These are phyloP conservation scores for Hozukius guyotensis DNA, from an alignment of 2,797 vertebrate genomes.

Conservation along the genomic window DNA sequence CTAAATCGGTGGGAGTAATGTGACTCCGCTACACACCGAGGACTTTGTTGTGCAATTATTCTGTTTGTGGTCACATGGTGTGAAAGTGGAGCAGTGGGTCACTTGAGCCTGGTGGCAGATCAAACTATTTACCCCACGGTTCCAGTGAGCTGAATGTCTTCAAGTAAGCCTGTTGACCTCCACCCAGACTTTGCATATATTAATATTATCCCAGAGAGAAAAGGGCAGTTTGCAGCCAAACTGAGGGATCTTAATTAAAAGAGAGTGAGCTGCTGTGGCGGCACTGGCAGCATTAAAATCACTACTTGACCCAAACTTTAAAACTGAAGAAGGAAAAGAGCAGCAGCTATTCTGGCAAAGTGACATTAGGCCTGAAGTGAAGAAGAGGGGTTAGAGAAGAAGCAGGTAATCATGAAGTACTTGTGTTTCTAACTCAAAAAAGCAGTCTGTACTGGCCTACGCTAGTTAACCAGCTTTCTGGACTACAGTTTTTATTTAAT, in stretches of 20 bases:
- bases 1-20: neutral
- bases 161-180: constrained; percentile 29
- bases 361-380: neutral
- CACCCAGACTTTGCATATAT: neutral
- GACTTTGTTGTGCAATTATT: neutral
- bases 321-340: neutral
- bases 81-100: constrained; percentile 38
- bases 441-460: neutral
- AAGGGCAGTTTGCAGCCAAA: neutral
- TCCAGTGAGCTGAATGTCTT: constrained; percentile 11
- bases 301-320: neutral
- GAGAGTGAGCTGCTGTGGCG: neutral
- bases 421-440: neutral
- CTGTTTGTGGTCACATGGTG: neutral
- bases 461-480: neutral
- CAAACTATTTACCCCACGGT: constrained; percentile 4
- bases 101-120: neutral
- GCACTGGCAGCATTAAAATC: neutral
- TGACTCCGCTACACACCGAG: neutral
- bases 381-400: neutral
- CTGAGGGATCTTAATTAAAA: neutral
- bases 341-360: neutral
- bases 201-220: constrained; percentile 3
- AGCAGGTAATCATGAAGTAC: neutral
- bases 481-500: neutral